Percentiles rank a stretch among this genome's conserved stretches.
Conservation (phyloP, 2,888 invertebrate genomes). For the Euphydryas editha region DNA sequence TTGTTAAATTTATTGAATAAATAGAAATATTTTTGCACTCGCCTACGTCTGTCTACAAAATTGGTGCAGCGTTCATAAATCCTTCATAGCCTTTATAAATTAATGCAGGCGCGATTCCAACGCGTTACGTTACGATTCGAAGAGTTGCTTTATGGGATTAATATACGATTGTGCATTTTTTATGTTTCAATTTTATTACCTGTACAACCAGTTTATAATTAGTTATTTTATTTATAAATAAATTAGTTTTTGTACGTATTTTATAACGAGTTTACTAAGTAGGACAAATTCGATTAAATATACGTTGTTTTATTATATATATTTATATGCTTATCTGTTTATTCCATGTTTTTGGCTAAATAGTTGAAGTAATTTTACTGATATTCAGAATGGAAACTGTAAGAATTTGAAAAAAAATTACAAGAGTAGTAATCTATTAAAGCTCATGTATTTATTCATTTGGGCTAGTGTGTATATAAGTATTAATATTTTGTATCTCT, state of each 20-base stretch:
- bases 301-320: no score
- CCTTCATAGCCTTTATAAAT: constrained; percentile 44
- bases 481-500: no score
- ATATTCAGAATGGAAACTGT: no score
- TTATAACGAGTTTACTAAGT: not conserved
- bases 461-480: no score
- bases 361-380: no score
- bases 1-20: constrained; percentile 16
- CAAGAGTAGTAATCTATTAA: no score
- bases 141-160: constrained; percentile 39
- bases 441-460: no score
- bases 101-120: constrained; percentile 42
- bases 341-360: no score
- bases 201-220: not conserved
- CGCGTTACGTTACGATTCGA: constrained; percentile 35
- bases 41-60: constrained; percentile 38
- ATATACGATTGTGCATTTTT: constrained; percentile 37
- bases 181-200: constrained; percentile 28
- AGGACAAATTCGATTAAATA: not conserved
- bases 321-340: no score
- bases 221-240: constrained; percentile 1
- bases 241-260: not conserved
- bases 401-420: no score
- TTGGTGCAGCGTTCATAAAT: constrained; percentile 44
- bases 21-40: constrained; percentile 33